These are phyloP conservation scores for Polyodon spathula DNA, from an alignment of 2,113 vertebrate genomes.

Conservation along the genomic window DNA sequence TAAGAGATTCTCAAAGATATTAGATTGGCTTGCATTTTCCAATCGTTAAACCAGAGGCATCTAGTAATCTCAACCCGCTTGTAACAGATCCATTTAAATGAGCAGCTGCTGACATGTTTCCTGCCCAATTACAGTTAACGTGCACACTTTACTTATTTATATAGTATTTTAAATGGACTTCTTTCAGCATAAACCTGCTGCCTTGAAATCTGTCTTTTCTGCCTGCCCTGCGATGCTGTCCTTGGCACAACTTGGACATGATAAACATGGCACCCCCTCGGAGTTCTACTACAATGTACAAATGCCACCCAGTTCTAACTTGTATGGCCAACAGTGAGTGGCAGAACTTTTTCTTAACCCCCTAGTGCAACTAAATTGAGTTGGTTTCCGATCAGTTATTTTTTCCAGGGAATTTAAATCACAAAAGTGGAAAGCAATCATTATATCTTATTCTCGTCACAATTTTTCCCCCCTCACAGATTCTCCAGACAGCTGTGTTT, in stretches of 20 bases:
- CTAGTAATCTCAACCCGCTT: conserved; percentile 23
- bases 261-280: conserved; percentile 1
- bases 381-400: too few species aligned
- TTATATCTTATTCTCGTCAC: too few species aligned
- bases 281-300: not conserved
- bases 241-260: not conserved
- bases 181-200: conserved; percentile 10
- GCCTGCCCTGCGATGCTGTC: not conserved
- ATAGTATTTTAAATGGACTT: conserved; percentile 23
- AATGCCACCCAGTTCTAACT: conserved; percentile 10
- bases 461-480: too few species aligned
- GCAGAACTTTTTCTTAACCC: too few species aligned
- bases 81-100: conserved; percentile 24
- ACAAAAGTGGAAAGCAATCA: too few species aligned
- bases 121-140: conserved; percentile 29
- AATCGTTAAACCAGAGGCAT: conserved; percentile 35
- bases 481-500: too few species aligned
- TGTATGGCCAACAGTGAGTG: not conserved
- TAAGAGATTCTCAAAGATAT: too few species aligned
- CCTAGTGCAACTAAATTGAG: too few species aligned
- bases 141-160: conserved; percentile 33
- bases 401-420: too few species aligned
- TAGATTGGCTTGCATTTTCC: conserved; percentile 30
- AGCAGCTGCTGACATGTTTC: conserved; percentile 25
- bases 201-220: not conserved